Percentiles rank a stretch among this genome's conserved stretches.
These are phyloP conservation scores for Eupeodes luniger DNA, from an alignment of 2,888 invertebrate species.

Conservation along the genomic window DNA sequence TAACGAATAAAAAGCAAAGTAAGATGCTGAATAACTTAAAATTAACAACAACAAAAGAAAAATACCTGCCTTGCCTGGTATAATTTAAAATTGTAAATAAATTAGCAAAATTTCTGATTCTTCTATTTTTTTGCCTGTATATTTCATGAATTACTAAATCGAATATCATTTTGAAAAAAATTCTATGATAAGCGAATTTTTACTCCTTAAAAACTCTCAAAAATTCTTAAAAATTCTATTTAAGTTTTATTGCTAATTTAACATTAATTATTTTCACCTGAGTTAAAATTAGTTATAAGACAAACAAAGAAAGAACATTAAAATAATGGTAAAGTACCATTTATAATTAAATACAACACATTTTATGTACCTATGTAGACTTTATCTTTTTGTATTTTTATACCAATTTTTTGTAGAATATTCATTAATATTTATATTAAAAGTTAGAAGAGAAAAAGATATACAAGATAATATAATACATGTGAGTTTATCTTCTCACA, in stretches of 20 bases:
- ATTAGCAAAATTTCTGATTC: slow-evolving; percentile 1
- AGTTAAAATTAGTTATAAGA: slow-evolving; percentile 63
- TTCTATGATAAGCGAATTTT: slow-evolving; percentile 11
- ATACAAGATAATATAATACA: slow-evolving; percentile 59
- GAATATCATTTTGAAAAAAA: slow-evolving; percentile 2
- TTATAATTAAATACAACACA: slow-evolving; percentile 70
- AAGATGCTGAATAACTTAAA: neutral
- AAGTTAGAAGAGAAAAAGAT: slow-evolving; percentile 50
- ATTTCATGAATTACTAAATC: neutral
- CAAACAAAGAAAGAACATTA: slow-evolving; percentile 52
- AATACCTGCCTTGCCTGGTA: neutral
- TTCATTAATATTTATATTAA: slow-evolving; percentile 72
- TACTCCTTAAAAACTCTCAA: slow-evolving; percentile 15
- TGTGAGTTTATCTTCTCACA: slow-evolving; percentile 54
- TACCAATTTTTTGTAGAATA: slow-evolving; percentile 76
- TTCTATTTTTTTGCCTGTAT: slow-evolving; percentile 4
- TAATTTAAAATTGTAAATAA: slow-evolving; percentile 10
- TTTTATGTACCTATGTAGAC: slow-evolving; percentile 76
- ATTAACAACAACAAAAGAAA: too few relatives aligned
- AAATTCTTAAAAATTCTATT: slow-evolving; percentile 24
- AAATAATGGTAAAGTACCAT: slow-evolving; percentile 42
- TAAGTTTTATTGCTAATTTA: slow-evolving; percentile 36
- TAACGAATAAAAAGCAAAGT: neutral
- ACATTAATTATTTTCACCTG: slow-evolving; percentile 21
- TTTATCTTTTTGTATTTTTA: slow-evolving; percentile 76